Evolutionary conservation across 2,113 vertebrate genomes (phyloP).

Genomic region (Podilymbus podiceps): DNA sequence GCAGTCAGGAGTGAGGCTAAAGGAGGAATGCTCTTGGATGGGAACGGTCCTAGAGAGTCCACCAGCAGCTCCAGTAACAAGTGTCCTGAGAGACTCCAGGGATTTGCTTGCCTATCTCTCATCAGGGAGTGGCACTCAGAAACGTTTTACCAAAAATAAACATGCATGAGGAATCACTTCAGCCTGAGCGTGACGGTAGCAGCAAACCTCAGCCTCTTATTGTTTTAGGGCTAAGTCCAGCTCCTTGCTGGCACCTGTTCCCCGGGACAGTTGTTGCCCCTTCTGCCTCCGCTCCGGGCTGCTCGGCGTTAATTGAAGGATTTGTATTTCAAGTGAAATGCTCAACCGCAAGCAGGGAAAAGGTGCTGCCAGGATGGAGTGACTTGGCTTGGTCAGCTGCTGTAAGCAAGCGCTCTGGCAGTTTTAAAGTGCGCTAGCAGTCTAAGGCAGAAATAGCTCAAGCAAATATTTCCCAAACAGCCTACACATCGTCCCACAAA

Average conservation of each 20-base stretch:
- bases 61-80: not conserved
- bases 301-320: not conserved
- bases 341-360: not conserved
- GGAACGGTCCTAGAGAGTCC: not conserved
- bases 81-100: not conserved
- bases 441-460: not conserved
- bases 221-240: conserved; percentile 28
- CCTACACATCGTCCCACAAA: not conserved
- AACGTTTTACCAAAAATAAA: conserved; percentile 25
- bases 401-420: not conserved
- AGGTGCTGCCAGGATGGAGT: not conserved
- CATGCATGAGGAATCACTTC: not conserved
- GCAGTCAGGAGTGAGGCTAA: not conserved
- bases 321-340: not conserved
- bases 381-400: not conserved
- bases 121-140: conserved; percentile 18
- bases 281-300: not conserved
- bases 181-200: not conserved
- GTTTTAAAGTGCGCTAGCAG: not conserved
- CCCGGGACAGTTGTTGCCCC: not conserved
- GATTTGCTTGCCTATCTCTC: not conserved
- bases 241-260: conserved; percentile 1
- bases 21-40: not conserved
- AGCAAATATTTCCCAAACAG: not conserved
- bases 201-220: not conserved